Base-by-base conservation (phyloP, 2,888 invertebrate genomes). In the Melipona bicolor region DNA sequence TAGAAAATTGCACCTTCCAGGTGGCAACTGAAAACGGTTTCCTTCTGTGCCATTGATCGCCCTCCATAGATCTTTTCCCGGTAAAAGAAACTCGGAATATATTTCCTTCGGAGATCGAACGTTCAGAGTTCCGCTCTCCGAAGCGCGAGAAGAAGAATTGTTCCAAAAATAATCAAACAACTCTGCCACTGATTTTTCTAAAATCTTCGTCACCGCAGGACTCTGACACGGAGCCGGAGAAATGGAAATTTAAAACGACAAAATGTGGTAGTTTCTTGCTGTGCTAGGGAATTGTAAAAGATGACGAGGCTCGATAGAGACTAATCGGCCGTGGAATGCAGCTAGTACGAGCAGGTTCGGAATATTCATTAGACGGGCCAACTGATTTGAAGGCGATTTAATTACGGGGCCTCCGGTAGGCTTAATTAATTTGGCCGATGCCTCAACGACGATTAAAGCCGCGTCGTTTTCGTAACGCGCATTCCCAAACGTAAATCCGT, bases 381-480 rank as follows among this genome's bases (percentile, higher is more conserved):
- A 88, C 90, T 89, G 92, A 92, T 93, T 92, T 88, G 87, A 90
- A 89, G 90, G 90, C 90, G 90, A 93, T 93, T 92, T 92, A 93
- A 93, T 93, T 91, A 92, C 90, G 82, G 84, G 85, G 88, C 89
- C 43, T 43, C 72, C 90, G 87, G 89, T 61, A 52, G 87, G 90
- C 91, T 92, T 93, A 92, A 93, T 93, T 93, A 92, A 93, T 93
- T 93, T 92, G 90, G 85, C 83, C 90, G 92, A 92, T 93, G 91
- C 90, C 91, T 91, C 87, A 85, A 89, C 85, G 88, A 87, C 90
- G 92, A 93, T 92, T 92, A 92, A 92, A 88, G 86, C 84, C 81
- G 81, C 78, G 62, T 49, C 68, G 61, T 72, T 72, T 71, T 32
- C 77, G 59, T 81, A 70, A 77, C 78, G 67, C 64, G 68, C 21